A percentile compares a stretch with the other conserved stretches of the same genome.
phyloP scores from a whole-genome alignment of 2,888 invertebrate species.

The Eupithecia inturbata region DNA sequence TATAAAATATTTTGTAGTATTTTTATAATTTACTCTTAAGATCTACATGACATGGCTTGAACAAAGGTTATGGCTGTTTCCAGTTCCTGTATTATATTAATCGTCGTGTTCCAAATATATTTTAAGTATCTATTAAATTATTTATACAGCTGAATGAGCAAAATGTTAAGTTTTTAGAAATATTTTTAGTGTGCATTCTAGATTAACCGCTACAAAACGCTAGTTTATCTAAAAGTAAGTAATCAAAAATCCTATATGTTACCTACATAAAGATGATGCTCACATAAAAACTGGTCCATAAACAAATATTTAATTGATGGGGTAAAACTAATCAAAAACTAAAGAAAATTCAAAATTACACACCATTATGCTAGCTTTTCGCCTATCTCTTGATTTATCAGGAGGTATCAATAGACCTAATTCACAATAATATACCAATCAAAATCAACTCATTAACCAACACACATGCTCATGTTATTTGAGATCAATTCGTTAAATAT shows the following conservation, averaged over 20 bases:
- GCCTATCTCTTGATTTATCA: not conserved
- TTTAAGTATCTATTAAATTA: constrained; percentile 21
- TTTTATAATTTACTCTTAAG: constrained; percentile 28
- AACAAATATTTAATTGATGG: not conserved
- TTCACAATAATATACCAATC: not conserved
- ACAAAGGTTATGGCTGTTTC: constrained; percentile 31
- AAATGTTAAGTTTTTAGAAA: constrained; percentile 38
- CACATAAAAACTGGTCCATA: not conserved
- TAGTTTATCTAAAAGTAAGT: not conserved
- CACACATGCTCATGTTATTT: constrained; percentile 36
- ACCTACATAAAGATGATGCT: constrained; percentile 2
- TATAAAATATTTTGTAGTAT: constrained; percentile 14
- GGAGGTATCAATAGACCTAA: not conserved
- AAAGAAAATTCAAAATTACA: not conserved
- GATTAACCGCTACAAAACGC: constrained; percentile 13
- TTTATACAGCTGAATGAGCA: constrained; percentile 34
- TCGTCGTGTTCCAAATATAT: constrained; percentile 28
- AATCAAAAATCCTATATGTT: not conserved
- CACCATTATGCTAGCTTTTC: not conserved
- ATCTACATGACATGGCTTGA: constrained; percentile 30
- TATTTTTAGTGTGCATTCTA: constrained; percentile 35
- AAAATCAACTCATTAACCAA: not conserved
- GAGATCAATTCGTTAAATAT: constrained; percentile 62
- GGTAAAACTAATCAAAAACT: constrained; percentile 6
- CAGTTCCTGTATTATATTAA: constrained; percentile 26